Percentiles rank a stretch among this genome's conserved stretches.
phyloP scores from a whole-genome alignment of 2,113 vertebrate genomes.

The Pachycephala philippinensis region DNA sequence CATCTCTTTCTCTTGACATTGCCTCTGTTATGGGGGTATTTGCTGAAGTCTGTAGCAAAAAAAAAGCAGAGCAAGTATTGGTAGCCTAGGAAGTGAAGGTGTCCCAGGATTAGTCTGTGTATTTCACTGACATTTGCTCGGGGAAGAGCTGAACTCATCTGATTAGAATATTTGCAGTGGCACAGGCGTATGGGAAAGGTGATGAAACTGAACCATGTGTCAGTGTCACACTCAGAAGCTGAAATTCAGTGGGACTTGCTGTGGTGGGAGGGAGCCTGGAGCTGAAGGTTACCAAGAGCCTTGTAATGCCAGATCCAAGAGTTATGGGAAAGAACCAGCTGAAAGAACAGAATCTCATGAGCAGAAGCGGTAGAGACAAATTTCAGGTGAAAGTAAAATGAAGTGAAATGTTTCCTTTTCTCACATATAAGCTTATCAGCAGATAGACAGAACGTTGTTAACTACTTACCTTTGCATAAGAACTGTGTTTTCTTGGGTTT shows the following conservation, averaged over 20 bases:
- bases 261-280: background rate
- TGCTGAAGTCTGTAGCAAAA: background rate
- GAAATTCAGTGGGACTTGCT: background rate
- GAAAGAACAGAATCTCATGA: background rate
- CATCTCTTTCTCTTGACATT: background rate
- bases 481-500: background rate
- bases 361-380: background rate
- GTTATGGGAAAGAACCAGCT: background rate
- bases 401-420: background rate
- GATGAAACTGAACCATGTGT: background rate
- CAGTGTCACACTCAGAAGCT: background rate
- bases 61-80: background rate
- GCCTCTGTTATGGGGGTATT: background rate
- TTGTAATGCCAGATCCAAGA: background rate
- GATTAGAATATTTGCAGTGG: background rate
- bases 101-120: background rate
- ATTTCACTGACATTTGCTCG: background rate
- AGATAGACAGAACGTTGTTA: background rate
- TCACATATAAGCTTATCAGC: background rate
- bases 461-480: background rate
- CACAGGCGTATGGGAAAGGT: background rate
- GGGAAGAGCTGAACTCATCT: background rate
- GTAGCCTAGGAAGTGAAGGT: background rate
- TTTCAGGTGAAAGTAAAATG: background rate
- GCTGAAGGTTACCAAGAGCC: background rate